Evolutionary conservation across 2,797 vertebrate genomes (phyloP).

Genomic region (Enteromius anoplus): DNA sequence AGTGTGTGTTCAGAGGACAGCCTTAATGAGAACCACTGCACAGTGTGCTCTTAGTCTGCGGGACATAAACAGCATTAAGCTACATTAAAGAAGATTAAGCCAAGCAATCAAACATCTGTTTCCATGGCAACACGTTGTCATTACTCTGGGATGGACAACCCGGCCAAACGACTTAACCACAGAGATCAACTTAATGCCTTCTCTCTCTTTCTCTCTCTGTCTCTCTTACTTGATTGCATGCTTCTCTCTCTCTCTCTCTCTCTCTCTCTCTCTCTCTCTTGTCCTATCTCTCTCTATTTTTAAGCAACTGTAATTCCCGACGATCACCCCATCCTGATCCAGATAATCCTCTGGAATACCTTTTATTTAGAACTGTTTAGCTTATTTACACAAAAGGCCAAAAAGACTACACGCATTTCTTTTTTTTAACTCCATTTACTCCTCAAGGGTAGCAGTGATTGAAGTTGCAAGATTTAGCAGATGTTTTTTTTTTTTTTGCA

Average conservation of each 20-base stretch:
- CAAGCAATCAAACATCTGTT: conserved; percentile 77
- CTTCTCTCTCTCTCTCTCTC: background rate
- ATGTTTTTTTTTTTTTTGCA: background rate
- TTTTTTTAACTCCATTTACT: background rate
- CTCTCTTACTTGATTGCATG: conserved; percentile 8
- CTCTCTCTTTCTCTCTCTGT: conserved; percentile 26
- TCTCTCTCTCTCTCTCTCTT: conserved; percentile 17
- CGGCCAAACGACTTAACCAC: conserved; percentile 49
- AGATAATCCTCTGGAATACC: conserved; percentile 45
- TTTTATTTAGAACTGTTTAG: conserved; percentile 43
- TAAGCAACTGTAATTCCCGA: conserved; percentile 29
- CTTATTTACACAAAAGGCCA: conserved; percentile 37
- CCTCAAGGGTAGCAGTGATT: background rate
- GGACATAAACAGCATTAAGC: conserved; percentile 55
- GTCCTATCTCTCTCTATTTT: conserved; percentile 17
- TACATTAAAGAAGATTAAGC: conserved; percentile 72
- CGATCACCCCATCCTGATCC: conserved; percentile 35
- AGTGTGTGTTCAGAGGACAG: conserved; percentile 33
- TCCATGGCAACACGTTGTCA: conserved; percentile 73
- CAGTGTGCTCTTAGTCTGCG: conserved; percentile 51
- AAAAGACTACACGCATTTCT: background rate
- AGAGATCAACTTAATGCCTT: conserved; percentile 40
- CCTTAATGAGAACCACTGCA: conserved; percentile 52
- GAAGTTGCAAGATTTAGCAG: background rate
- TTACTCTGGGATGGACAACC: conserved; percentile 65